Conservation (phyloP, 2,888 invertebrate species). For the Adelognathus sp. region DNA sequence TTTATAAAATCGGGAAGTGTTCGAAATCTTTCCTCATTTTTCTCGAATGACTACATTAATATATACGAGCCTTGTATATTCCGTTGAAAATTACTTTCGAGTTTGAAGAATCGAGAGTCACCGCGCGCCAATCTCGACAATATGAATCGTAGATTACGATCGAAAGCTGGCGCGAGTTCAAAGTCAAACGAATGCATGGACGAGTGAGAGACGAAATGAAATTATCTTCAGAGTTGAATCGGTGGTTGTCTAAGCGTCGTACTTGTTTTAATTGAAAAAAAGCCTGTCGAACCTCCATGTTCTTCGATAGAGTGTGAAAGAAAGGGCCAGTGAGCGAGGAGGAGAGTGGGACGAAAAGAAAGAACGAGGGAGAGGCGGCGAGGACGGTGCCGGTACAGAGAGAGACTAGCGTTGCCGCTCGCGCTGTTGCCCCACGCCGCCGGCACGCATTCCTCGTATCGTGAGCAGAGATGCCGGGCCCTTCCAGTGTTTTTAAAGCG, state of each 20-base stretch:
- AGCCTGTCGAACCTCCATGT: constrained; percentile 37
- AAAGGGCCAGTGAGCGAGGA: background rate
- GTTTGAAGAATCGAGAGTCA: no score
- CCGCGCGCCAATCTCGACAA: background rate
- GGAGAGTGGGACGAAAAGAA: constrained; percentile 27
- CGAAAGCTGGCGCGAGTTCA: background rate
- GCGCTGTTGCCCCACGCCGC: constrained; percentile 39
- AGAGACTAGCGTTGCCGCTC: constrained; percentile 11
- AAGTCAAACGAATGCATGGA: constrained; percentile 41
- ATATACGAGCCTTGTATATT: no score
- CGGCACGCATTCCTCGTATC: constrained; percentile 62
- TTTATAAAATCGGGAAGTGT: no score
- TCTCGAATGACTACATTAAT: no score
- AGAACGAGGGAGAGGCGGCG: constrained; percentile 29
- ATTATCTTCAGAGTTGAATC: constrained; percentile 26
- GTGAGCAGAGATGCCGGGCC: constrained; percentile 28
- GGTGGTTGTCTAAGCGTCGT: background rate
- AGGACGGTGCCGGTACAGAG: constrained; percentile 13
- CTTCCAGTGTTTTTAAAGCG: constrained; percentile 64
- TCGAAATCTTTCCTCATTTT: no score
- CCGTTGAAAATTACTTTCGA: no score
- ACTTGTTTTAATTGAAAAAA: constrained; percentile 60
- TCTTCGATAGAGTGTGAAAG: background rate
- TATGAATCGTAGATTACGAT: background rate
- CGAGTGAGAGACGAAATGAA: constrained; percentile 11